A percentile compares a stretch with the other conserved stretches of the same genome.
Evolutionary conservation across 2,113 vertebrate genomes (phyloP).

Genomic region (Passer domesticus): DNA sequence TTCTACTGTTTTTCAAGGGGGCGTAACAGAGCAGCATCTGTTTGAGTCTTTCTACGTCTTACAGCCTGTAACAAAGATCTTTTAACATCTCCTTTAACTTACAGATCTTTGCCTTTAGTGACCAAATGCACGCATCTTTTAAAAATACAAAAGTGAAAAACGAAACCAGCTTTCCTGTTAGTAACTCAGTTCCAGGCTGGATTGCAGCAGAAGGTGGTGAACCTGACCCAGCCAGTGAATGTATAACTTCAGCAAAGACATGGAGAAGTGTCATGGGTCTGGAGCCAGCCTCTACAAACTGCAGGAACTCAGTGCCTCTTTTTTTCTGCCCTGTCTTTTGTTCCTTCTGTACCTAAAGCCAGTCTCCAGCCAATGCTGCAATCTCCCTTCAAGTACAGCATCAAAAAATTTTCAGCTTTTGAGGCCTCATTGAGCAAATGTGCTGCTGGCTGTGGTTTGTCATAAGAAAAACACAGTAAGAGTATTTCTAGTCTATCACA

Average conservation of each 20-base stretch:
- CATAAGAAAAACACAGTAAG: background rate
- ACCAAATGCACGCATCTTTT: background rate
- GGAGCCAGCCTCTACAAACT: background rate
- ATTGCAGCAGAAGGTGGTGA: background rate
- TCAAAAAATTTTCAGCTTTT: background rate
- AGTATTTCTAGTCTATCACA: slow-evolving; percentile 23
- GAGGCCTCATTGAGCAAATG: background rate
- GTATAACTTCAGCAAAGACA: background rate
- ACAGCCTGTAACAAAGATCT: background rate
- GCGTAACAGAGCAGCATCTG: slow-evolving; percentile 24
- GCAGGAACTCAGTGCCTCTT: background rate
- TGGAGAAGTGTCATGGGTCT: background rate
- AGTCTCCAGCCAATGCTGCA: background rate
- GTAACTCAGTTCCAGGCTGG: background rate
- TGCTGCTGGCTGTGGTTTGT: background rate
- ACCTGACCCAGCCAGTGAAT: background rate
- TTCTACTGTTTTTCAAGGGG: background rate
- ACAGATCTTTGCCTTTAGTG: background rate
- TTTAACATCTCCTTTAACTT: background rate
- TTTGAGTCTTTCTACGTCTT: background rate
- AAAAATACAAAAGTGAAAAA: background rate
- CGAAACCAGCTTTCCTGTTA: background rate
- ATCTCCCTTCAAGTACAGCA: background rate
- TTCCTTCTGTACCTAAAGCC: background rate
- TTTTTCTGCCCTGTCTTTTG: background rate